Base-by-base conservation (phyloP, 2,797 vertebrate species). In the Pangasius larnaudii region DNA sequence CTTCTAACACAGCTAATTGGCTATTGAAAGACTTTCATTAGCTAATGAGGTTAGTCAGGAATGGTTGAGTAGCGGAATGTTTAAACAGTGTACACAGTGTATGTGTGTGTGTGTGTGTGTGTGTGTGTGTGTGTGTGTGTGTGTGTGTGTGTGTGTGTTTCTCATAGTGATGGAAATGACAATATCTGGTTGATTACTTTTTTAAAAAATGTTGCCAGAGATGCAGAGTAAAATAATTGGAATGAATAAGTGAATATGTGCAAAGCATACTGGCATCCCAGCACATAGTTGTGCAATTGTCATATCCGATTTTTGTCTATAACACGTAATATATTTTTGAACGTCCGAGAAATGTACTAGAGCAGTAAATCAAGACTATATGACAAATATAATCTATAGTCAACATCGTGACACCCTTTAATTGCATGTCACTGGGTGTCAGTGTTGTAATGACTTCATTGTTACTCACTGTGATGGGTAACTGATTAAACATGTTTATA, bases 71-170 rank as follows among this genome's bases (percentile, higher is more conserved):
- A 79, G 39, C 79, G 85, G 27, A 65, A 19, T 51, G 61, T 67
- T 63, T 67, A 36, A 83, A 59, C 74, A 65, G 83, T 71, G n/a
- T 82, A 56, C 39, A 39, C 39, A 39, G 39, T 39, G 39, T 39
- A 39, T 77, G 89, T 89, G 87, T 84, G 89, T 80, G 83, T 84
- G 87, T 79, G 85, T 74, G 83, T 46, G 85, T 77, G 86, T 56
- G 83, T 42, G n/a, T n/a, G n/a, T n/a, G 39, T 39, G 39, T 39
- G 5, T 77, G 89, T 89, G 87, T 84, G 89, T 80, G 39, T 39
- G 39, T 39, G 5, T 77, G 89, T 89, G 87, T 84, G 89, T 80
- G 56, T 61, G 33, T 36, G 85, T 16, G 14, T 11, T 24, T 22
- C 78, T 80, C 3, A 39, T 59, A 82, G 7, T 65, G 5, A 63